Conservation (phyloP, 2,113 vertebrate genomes). For the Ageneiosus marmoratus region DNA sequence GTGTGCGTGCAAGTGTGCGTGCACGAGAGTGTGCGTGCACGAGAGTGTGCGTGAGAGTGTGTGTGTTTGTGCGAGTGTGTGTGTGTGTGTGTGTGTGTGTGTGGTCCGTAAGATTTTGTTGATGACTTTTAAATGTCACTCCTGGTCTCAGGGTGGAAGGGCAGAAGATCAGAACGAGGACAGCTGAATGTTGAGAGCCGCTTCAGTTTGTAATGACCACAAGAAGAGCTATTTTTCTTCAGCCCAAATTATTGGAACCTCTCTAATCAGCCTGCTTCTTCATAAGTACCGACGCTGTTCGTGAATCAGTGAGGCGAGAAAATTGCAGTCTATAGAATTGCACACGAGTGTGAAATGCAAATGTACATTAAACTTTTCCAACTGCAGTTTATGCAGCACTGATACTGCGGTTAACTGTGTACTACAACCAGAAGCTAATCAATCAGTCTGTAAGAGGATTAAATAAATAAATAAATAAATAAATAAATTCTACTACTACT, state of each 20-base stretch:
- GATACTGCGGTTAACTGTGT: neutral
- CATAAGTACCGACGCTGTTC: neutral
- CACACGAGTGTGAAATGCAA: neutral
- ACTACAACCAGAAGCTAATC: no score
- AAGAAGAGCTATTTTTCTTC: slow-evolving; percentile 28
- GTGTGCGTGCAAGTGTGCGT: no score
- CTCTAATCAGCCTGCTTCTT: slow-evolving; percentile 12
- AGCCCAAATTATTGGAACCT: neutral
- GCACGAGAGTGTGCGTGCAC: no score
- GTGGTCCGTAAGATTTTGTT: slow-evolving; percentile 48
- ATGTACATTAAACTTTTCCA: no score
- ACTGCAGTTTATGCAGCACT: neutral
- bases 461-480: no score
- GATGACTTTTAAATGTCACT: slow-evolving; percentile 74
- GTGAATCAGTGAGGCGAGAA: slow-evolving; percentile 1
- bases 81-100: slow-evolving; percentile 41
- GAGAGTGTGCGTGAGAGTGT: no score
- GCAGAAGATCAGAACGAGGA: slow-evolving; percentile 35
- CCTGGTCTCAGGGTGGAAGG: slow-evolving; percentile 44
- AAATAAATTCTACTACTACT: no score
- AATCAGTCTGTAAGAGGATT: no score
- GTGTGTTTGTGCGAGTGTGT: slow-evolving; percentile 18
- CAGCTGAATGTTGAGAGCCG: slow-evolving; percentile 20
- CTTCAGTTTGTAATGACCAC: slow-evolving; percentile 44
- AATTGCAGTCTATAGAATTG: neutral